phyloP scores from a whole-genome alignment of 2,113 vertebrate species.

The Chloropsis cyanopogon region DNA sequence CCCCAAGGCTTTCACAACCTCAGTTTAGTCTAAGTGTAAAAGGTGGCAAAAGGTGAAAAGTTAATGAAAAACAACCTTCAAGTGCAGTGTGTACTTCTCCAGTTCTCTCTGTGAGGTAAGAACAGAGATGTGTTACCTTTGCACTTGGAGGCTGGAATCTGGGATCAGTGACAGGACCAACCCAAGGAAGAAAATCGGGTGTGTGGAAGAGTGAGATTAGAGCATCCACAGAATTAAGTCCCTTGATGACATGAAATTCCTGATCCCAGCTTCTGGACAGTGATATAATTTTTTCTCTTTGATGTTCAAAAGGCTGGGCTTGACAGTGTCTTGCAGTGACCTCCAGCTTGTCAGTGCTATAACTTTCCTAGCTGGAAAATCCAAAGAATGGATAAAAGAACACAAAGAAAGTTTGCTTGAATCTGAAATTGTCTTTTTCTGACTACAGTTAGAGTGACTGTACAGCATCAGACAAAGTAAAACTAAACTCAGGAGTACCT shows the following conservation, averaged over 20 bases:
- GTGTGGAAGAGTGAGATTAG: neutral
- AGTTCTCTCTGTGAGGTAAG: neutral
- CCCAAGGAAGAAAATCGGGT: rapidly evolving
- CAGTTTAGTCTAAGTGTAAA: neutral
- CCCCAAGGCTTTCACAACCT: neutral
- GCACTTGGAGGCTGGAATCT: neutral
- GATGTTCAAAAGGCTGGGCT: neutral
- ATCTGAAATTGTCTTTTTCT: neutral
- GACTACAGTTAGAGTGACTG: neutral
- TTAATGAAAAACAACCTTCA: neutral
- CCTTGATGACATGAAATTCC: neutral
- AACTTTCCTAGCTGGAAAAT: neutral
- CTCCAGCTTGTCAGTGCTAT: neutral
- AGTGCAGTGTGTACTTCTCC: neutral
- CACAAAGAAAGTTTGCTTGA: neutral
- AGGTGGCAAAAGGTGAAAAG: neutral
- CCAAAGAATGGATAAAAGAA: neutral
- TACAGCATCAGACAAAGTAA: neutral
- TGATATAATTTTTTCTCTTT: neutral
- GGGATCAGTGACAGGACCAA: neutral
- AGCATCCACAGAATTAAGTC: neutral
- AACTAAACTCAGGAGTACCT: neutral
- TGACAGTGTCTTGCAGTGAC: neutral
- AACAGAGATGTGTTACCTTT: neutral
- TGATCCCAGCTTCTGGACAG: neutral